Base-by-base conservation (phyloP, 2,888 invertebrate genomes). In the Branchipolynoe longqiensis region DNA sequence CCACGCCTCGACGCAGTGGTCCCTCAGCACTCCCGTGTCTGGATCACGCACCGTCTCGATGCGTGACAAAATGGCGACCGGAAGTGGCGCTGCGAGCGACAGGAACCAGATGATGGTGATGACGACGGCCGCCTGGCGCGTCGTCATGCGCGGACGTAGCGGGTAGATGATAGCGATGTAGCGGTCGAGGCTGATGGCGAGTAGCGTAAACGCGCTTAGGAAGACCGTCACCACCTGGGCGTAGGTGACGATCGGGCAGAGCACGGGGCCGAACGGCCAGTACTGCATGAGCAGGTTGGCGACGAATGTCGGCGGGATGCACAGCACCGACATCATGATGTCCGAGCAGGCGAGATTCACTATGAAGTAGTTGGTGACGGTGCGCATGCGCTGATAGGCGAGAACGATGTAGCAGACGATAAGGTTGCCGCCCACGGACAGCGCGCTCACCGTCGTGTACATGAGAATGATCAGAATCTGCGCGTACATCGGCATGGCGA, bases 151-250 rank as follows among this genome's bases (percentile, higher is more conserved):
- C 0, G 97, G 97, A 89, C 96, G 95, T 84, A 98, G 93, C 0
- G 98, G 98, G 94, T 97, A 96, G 95, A 98, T 96, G 87, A 98
- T 98, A 82, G 97, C 97, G 93, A 97, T 96, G 92, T 97, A 98
- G 28, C 98, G 95, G 94, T 98, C 98, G 84, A 97, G 95, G 89
- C 97, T 97, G 92, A 98, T 97, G 56, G 97, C 97, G 41, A 98
- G 96, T 90, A 98, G 94, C 0, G 98, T 98, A 93, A 98, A 98
- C 1, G 98, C 97, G 92, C 97, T 97, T 86, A 98, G 96, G 86
- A 94, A 93, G 22, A 94, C 94, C 0, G 93, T 90, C 31, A 93
- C 92, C 0, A 92, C 94, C 93, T 97, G 97, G 0, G 96, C 96
- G 93, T 96, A 97, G 93, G 96, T 96, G 89, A 98, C 97, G 56